Base-by-base conservation (phyloP, 2,113 vertebrate genomes). In the Heloderma charlesbogerti region DNA sequence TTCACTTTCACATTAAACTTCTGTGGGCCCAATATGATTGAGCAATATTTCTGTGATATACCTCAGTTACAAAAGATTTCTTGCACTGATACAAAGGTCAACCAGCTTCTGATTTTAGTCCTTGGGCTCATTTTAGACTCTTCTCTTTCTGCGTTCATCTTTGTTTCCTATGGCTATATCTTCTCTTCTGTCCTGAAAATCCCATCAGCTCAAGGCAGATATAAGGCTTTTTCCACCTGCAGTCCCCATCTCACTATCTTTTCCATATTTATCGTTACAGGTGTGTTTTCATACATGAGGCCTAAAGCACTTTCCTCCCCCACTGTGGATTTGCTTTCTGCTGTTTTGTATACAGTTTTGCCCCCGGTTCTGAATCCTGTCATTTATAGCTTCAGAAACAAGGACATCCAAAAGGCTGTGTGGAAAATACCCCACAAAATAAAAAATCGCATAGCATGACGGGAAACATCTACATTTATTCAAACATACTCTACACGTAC, bases 341-440 rank as follows among this genome's bases (percentile, higher is more conserved):
- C 63, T 72, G 34, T 89, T 54, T 9, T 89, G 25, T 89, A 89
- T 34, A 72, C 66, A 27, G 66, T 82, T 82, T 57, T 89, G 29
- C 79, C 88, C 16, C 88, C 88, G 10, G 0, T 89, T 0, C 34
- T 82, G 22, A 89, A 89, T 71, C 88, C 88, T 5, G 8, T 89
- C 31, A 82, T 82, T 31, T 89, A 89, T 43, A 71, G 88, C 25
- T 25, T 89, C 16, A 71, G 88, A n/a, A 89, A 89, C 12, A 89
- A 40, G 13, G 66, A 82, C 4, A 89, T 89, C 25, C 78, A 89
- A 43, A 5, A 4, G 10, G 88, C 66, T 37, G 4, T 82, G 1
- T 40, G 66, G 66, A 89, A 54, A 81, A 71, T 82, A 6, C 83
- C 27, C 1, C 2, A 12, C 4, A 84, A 25, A 84, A 9, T 81